A percentile compares a stretch with the other conserved stretches of the same genome.
Conservation (phyloP, 2,113 vertebrate genomes). For the Cyanoramphus novaezelandiae region DNA sequence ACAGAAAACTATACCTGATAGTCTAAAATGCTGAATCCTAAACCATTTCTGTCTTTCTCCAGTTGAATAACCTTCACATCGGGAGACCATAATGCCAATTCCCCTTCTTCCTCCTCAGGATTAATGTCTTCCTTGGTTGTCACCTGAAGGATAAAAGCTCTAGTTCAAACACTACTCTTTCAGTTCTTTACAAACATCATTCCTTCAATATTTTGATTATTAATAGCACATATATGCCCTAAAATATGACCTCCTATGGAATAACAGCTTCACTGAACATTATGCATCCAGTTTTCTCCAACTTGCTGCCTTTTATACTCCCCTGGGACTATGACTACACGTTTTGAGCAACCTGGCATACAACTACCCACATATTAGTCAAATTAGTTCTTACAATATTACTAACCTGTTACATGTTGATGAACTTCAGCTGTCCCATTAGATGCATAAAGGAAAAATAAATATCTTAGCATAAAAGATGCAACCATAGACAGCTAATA, state of each 20-base stretch:
- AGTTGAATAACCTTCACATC: conserved; percentile 86
- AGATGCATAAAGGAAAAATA: conserved; percentile 80
- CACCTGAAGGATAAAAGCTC: conserved; percentile 57
- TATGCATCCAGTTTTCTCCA: background rate
- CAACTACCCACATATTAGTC: background rate
- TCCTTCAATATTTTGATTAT: background rate
- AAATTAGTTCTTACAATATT: conserved; percentile 45
- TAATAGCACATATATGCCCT: background rate
- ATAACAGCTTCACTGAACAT: background rate
- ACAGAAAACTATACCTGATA: conserved; percentile 85
- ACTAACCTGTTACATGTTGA: conserved; percentile 76
- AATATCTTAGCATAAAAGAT: conserved; percentile 54
- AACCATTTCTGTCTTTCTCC: conserved; percentile 85
- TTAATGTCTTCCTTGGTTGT: conserved; percentile 30
- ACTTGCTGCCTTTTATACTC: background rate
- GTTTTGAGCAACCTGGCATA: background rate
- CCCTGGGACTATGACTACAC: background rate
- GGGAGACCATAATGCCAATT: conserved; percentile 90
- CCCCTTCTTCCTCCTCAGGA: conserved; percentile 79
- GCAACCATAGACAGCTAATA: conserved; percentile 37
- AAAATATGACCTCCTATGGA: background rate
- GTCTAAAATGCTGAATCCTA: conserved; percentile 98
- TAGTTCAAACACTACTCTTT: background rate
- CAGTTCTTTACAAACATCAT: background rate
- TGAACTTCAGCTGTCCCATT: conserved; percentile 76